Evolutionary conservation across 2,888 invertebrate genomes (phyloP).

Genomic region (Schrankia costaestrigalis): DNA sequence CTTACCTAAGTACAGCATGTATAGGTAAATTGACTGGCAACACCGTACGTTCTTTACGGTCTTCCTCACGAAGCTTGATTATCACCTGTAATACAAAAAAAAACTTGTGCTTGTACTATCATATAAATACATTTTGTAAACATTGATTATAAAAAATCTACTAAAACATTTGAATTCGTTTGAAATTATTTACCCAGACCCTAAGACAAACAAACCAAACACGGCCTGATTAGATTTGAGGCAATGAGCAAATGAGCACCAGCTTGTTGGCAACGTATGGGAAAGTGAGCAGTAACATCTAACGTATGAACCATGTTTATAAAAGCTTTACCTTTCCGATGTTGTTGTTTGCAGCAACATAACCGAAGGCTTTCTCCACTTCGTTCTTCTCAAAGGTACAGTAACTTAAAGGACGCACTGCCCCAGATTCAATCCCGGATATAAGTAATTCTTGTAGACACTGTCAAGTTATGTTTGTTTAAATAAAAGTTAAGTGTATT

Average conservation of each 20-base stretch:
- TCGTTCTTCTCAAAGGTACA: constrained; percentile 81
- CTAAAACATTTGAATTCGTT: not conserved
- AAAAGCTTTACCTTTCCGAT: constrained; percentile 85
- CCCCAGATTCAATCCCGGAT: constrained; percentile 82
- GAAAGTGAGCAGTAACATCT: too few relatives aligned
- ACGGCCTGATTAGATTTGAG: not conserved
- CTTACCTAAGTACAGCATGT: constrained; percentile 66
- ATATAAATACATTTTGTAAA: not conserved
- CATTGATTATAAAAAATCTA: not conserved
- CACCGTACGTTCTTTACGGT: constrained; percentile 46
- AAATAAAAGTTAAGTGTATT: too few relatives aligned
- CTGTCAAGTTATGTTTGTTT: too few relatives aligned
- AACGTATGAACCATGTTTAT: too few relatives aligned
- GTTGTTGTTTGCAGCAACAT: constrained; percentile 85
- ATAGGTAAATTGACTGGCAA: constrained; percentile 46
- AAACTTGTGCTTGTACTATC: too few relatives aligned
- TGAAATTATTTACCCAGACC: too few relatives aligned
- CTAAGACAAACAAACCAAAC: too few relatives aligned
- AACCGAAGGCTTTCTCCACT: constrained; percentile 83
- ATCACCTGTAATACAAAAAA: too few relatives aligned
- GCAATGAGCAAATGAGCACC: too few relatives aligned
- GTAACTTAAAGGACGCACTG: constrained; percentile 83
- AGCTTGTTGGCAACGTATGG: too few relatives aligned
- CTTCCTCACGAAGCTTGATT: constrained; percentile 76
- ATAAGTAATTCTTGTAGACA: constrained; percentile 79